Conservation (phyloP, 2,797 vertebrate species). For the Pygocentrus nattereri region DNA sequence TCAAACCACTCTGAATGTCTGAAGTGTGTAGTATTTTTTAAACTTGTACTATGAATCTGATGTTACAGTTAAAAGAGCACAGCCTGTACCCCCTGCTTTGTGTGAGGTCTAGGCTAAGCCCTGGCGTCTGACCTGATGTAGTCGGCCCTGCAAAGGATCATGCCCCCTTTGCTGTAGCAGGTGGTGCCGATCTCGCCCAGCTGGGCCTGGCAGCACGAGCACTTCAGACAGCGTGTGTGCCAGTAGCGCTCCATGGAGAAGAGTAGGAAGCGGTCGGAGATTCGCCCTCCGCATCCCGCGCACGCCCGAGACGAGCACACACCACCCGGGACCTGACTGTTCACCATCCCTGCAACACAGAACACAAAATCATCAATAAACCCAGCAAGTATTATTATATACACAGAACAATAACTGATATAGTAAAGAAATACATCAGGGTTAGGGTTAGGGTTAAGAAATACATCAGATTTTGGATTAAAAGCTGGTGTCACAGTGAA, state of each 20-base stretch:
- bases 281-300: slow-evolving; percentile 81
- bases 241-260: slow-evolving; percentile 87
- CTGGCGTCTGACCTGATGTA: slow-evolving; percentile 78
- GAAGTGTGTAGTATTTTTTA: too few species aligned
- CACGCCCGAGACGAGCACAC: slow-evolving; percentile 74
- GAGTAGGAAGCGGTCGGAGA: slow-evolving; percentile 83
- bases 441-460: too few species aligned
- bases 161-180: slow-evolving; percentile 86
- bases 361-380: not conserved
- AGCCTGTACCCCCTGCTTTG: not conserved
- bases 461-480: too few species aligned
- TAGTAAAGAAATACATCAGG: too few species aligned
- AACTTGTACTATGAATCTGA: too few species aligned
- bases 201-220: slow-evolving; percentile 85
- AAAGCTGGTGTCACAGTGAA: too few species aligned
- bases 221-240: slow-evolving; percentile 86
- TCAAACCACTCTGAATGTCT: too few species aligned
- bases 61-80: not conserved
- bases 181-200: slow-evolving; percentile 84
- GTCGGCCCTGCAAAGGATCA: slow-evolving; percentile 86
- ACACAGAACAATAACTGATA: not conserved
- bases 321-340: slow-evolving; percentile 75
- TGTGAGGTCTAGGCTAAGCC: not conserved
- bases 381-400: not conserved
- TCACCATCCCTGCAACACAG: slow-evolving; percentile 73